These are phyloP conservation scores for Pelecanoides urinatrix DNA, from an alignment of 2,113 vertebrate genomes.

Conservation along the genomic window DNA sequence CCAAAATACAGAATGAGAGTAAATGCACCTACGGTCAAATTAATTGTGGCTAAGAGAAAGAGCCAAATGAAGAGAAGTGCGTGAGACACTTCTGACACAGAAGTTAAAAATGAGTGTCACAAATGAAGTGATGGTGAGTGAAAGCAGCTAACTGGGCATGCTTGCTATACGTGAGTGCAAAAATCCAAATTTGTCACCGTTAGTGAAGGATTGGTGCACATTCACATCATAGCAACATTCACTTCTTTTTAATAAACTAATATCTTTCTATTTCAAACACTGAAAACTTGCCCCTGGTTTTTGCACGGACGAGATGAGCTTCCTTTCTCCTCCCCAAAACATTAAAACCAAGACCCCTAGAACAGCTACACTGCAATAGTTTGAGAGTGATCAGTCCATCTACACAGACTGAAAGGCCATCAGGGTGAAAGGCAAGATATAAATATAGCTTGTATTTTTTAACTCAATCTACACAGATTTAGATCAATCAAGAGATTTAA, in stretches of 20 bases:
- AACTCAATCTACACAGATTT: background rate
- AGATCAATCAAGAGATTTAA: background rate
- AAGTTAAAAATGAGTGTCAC: background rate
- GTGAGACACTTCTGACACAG: background rate
- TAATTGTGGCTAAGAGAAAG: background rate
- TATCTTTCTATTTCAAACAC: background rate
- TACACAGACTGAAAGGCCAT: background rate
- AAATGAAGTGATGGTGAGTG: background rate
- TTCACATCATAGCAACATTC: background rate
- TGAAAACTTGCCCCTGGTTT: background rate
- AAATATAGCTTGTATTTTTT: background rate
- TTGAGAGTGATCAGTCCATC: background rate
- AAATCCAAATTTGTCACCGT: background rate
- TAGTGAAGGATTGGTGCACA: background rate
- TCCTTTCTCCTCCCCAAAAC: background rate
- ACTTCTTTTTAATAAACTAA: background rate
- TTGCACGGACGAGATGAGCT: background rate
- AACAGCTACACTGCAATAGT: background rate
- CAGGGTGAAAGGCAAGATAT: background rate
- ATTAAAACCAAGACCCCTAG: background rate
- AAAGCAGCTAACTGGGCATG: background rate
- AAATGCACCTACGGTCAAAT: background rate
- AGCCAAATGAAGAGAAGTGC: background rate
- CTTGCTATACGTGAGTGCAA: background rate
- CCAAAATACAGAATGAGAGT: background rate